Conservation (phyloP, 2,797 vertebrate species). For the Neomorphus geoffroyi region DNA sequence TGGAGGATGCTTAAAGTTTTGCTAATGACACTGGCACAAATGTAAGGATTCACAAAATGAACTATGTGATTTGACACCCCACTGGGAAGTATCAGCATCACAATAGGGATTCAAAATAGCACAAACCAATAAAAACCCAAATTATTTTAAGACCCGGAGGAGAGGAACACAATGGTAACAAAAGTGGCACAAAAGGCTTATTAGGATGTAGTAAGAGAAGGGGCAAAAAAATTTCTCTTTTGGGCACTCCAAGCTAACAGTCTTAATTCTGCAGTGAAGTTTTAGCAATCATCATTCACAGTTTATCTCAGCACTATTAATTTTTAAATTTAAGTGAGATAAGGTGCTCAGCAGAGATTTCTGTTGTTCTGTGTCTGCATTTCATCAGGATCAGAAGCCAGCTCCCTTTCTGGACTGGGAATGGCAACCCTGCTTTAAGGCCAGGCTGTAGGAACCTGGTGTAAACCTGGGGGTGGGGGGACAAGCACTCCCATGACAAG, state of each 20-base stretch:
- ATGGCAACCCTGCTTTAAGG: background rate
- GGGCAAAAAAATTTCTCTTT: background rate
- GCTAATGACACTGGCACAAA: background rate
- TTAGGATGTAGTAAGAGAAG: background rate
- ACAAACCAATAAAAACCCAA: background rate
- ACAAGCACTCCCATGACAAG: fast-evolving
- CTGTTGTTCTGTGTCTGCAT: background rate
- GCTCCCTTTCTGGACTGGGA: background rate
- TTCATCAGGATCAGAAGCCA: background rate
- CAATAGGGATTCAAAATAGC: background rate
- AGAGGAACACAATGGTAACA: background rate
- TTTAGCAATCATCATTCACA: background rate
- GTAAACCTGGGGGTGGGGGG: background rate
- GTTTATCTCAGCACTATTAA: background rate
- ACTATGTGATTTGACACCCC: background rate
- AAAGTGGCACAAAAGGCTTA: background rate
- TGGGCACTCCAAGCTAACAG: background rate
- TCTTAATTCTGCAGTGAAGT: background rate
- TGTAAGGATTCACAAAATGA: background rate
- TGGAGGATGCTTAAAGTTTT: background rate
- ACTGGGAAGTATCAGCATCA: background rate
- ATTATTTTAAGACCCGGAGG: fast-evolving
- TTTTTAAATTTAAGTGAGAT: background rate
- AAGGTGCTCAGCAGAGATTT: background rate
- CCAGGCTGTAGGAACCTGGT: background rate